A percentile compares a stretch with the other conserved stretches of the same genome.
These are phyloP conservation scores for Sebastes fasciatus DNA, from an alignment of 2,113 vertebrate genomes.

Conservation along the genomic window DNA sequence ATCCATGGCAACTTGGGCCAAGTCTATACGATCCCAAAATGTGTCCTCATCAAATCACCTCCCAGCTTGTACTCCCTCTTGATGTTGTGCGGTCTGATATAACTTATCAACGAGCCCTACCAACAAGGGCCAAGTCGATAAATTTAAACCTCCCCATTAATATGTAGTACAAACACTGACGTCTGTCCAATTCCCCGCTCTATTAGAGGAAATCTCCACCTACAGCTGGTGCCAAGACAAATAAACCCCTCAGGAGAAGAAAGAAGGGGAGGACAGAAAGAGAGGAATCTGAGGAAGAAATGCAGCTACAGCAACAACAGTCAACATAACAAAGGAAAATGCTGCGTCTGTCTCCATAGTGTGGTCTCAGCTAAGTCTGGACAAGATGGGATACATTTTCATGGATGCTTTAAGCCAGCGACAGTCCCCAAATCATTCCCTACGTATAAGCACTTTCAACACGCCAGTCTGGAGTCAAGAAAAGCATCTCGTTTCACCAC, in stretches of 20 bases:
- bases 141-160: constrained; percentile 43
- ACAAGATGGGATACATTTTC: constrained; percentile 50
- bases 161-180: constrained; percentile 21
- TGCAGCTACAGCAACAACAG: constrained; percentile 59
- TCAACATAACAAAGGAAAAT: constrained; percentile 68
- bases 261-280: constrained; percentile 13
- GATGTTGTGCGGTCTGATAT: constrained; percentile 20
- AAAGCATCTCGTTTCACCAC: constrained; percentile 47
- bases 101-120: constrained; percentile 21
- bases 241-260: constrained; percentile 45
- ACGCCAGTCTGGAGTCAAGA: constrained; percentile 50
- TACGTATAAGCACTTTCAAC: constrained; percentile 52
- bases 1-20: constrained; percentile 23
- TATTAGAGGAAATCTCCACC: constrained; percentile 61
- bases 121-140: constrained; percentile 22
- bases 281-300: constrained; percentile 49
- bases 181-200: constrained; percentile 43
- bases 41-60: constrained; percentile 33
- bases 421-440: constrained; percentile 61
- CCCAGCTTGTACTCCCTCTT: constrained; percentile 28
- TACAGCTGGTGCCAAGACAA: constrained; percentile 59
- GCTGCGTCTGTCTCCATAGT: constrained; percentile 49
- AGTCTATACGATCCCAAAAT: constrained; percentile 26
- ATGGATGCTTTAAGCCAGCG: constrained; percentile 46
- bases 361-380: constrained; percentile 60